Evolutionary conservation across 2,888 invertebrate species (phyloP).

Genomic region (Myopa testacea): DNA sequence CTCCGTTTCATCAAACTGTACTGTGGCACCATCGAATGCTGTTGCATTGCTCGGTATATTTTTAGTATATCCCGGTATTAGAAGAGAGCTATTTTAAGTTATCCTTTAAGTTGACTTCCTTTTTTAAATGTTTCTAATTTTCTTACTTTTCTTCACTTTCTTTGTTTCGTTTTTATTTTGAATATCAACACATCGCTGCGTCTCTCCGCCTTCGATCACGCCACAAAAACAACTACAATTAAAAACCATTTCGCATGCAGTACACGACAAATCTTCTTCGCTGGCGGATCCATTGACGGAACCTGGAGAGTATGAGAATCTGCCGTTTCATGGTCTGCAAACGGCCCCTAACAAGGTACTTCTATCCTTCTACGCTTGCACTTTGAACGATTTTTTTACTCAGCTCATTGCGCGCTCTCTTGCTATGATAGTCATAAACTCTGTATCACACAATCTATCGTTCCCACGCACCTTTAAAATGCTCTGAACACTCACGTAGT

Average conservation of each 20-base stretch:
- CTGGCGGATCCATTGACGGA: slow-evolving; percentile 79
- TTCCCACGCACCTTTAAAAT: background rate
- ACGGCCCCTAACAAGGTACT: slow-evolving; percentile 91
- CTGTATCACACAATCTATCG: background rate
- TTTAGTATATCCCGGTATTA: too few species aligned
- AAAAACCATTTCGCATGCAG: slow-evolving; percentile 53
- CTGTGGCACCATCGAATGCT: too few species aligned
- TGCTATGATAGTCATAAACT: slow-evolving; percentile 28
- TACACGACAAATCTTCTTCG: slow-evolving; percentile 69
- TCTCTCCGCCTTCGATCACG: background rate
- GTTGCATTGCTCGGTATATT: too few species aligned
- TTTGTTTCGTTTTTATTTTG: slow-evolving; percentile 31
- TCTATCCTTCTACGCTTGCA: slow-evolving; percentile 37
- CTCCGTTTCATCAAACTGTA: too few species aligned
- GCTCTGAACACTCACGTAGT: background rate
- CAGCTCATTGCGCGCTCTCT: slow-evolving; percentile 13
- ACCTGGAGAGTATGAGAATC: slow-evolving; percentile 92
- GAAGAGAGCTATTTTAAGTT: background rate
- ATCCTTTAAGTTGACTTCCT: too few species aligned
- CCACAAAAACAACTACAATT: slow-evolving; percentile 33
- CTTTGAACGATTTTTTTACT: slow-evolving; percentile 5
- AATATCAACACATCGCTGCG: slow-evolving; percentile 30
- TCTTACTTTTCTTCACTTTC: slow-evolving; percentile 42
- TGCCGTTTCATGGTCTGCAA: slow-evolving; percentile 94
- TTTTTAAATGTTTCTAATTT: slow-evolving; percentile 25